Percentiles rank a stretch among this genome's conserved stretches.
Evolutionary conservation across 2,797 vertebrate genomes (phyloP).

Genomic region (Alfaro cultratus): DNA sequence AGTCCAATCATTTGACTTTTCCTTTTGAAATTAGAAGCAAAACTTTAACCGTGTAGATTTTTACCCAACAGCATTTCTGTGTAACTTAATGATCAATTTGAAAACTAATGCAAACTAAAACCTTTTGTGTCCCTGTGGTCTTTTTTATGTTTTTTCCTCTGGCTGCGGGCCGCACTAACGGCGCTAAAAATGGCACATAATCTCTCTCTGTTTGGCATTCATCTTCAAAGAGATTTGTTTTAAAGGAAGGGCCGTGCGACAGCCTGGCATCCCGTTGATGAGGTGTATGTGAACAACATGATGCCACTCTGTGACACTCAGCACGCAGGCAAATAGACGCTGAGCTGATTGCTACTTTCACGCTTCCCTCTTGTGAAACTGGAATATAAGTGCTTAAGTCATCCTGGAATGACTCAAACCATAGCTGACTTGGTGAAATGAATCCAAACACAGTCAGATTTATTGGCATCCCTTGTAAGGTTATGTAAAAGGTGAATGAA

Average conservation of each 20-base stretch:
- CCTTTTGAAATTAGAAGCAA: constrained; percentile 18
- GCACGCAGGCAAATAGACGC: constrained; percentile 34
- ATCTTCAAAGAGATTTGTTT: constrained; percentile 68
- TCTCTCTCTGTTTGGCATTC: constrained; percentile 61
- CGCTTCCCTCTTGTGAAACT: constrained; percentile 11
- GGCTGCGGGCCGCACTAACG: constrained; percentile 47
- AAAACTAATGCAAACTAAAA: background rate
- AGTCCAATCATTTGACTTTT: constrained; percentile 27
- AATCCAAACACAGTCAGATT: background rate
- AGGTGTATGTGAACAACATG: constrained; percentile 47
- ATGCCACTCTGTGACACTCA: constrained; percentile 41
- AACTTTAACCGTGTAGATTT: constrained; percentile 9
- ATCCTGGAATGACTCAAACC: background rate
- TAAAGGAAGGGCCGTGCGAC: constrained; percentile 43
- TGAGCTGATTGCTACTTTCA: constrained; percentile 15
- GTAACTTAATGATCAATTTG: background rate
- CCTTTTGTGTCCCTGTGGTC: constrained; percentile 15
- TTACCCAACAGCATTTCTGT: background rate
- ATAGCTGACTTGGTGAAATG: background rate
- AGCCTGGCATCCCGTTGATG: constrained; percentile 53
- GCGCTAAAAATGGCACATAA: constrained; percentile 67
- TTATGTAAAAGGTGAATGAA: background rate
- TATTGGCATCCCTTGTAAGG: background rate
- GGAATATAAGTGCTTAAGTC: background rate
- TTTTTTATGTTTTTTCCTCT: constrained; percentile 27